These are phyloP conservation scores for Tragelaphus strepsiceros DNA, from an alignment of 2,113 vertebrate species.

Conservation along the genomic window DNA sequence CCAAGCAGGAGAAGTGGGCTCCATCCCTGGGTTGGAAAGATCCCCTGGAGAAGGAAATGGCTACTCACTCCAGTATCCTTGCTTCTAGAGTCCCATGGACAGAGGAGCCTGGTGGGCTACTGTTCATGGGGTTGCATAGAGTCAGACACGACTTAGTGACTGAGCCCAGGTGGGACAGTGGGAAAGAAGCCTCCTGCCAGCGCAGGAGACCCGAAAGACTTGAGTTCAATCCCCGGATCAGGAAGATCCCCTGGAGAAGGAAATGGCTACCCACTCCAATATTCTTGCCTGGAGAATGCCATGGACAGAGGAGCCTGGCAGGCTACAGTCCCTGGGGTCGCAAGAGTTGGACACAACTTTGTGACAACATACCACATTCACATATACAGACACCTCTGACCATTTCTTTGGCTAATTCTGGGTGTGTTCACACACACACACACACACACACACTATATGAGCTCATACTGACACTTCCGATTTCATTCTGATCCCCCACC, in stretches of 20 bases:
- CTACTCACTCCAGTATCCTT: not conserved
- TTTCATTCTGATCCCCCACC: not conserved
- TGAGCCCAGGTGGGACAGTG: no score
- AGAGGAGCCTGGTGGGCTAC: accelerated
- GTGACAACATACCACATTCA: not conserved
- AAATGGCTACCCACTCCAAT: not conserved
- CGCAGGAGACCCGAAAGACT: no score
- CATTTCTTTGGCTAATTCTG: not conserved
- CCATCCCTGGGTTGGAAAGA: not conserved
- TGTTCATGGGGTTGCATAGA: accelerated
- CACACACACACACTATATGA: not conserved
- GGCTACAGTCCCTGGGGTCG: not conserved
- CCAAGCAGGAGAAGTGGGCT: not conserved
- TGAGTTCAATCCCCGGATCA: not conserved
- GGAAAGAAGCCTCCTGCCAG: no score
- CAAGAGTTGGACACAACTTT: not conserved
- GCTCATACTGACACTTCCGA: not conserved
- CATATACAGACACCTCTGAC: not conserved
- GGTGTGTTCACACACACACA: not conserved
- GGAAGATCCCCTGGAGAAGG: not conserved
- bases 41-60: not conserved
- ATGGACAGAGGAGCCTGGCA: not conserved
- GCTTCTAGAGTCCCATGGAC: not conserved
- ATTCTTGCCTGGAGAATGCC: not conserved
- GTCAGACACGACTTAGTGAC: not conserved